Percentiles rank a stretch among this genome's conserved stretches.
These are phyloP conservation scores for Drosophila fuyamai DNA, from an alignment of 1,140 invertebrate species.

Conservation along the genomic window DNA sequence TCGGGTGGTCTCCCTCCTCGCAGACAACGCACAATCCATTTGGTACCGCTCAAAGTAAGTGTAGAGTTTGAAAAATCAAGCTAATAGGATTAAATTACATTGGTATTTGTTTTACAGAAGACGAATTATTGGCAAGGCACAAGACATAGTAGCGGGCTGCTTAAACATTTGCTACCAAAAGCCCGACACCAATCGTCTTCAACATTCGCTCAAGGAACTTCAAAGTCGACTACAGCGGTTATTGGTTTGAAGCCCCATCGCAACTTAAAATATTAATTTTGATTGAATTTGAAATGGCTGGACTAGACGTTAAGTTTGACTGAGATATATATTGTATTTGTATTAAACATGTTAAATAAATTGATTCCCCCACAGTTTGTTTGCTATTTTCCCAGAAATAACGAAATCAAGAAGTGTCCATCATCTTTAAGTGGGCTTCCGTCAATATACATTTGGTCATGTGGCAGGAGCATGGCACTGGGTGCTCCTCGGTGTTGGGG, in stretches of 20 bases:
- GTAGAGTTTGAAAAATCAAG: not conserved
- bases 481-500: conserved; percentile 89
- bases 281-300: conserved; percentile 15
- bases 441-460: conserved; percentile 92
- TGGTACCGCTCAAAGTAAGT: conserved; percentile 73
- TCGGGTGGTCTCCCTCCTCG: conserved; percentile 88
- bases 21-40: conserved; percentile 63
- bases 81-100: conserved; percentile 10
- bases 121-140: conserved; percentile 87
- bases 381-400: not conserved
- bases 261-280: conserved; percentile 22
- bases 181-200: conserved; percentile 86
- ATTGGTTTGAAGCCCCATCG: conserved; percentile 31
- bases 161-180: conserved; percentile 89
- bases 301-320: conserved; percentile 76
- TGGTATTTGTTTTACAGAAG: conserved; percentile 83
- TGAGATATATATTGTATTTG: conserved; percentile 72
- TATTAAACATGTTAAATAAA: conserved; percentile 59
- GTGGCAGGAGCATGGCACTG: conserved; percentile 91
- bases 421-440: conserved; percentile 83
- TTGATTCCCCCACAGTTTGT: conserved; percentile 24
- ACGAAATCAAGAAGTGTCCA: conserved; percentile 58
- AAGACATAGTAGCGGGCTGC: conserved; percentile 89
- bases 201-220: conserved; percentile 79
- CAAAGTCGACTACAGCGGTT: conserved; percentile 81